Conservation (phyloP, 1,140 invertebrate species). For the Maniola jurtina region DNA sequence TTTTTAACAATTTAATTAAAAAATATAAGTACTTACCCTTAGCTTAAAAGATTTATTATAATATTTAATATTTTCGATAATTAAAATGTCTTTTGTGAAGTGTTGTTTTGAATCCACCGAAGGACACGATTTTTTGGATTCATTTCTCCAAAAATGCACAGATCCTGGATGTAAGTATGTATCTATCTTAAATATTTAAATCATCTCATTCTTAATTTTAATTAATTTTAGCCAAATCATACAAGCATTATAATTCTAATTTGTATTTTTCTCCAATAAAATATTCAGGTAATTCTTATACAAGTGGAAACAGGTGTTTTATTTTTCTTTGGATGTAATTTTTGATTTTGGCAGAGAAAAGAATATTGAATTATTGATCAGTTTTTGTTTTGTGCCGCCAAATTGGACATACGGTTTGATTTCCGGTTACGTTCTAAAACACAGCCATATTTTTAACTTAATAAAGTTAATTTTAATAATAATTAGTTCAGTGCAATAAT, state of each 20-base stretch:
- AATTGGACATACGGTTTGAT: constrained; percentile 24
- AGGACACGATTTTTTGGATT: constrained; percentile 85
- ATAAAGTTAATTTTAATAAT: background rate
- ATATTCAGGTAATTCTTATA: too few species aligned
- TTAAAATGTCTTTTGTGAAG: constrained; percentile 85
- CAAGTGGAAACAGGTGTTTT: too few species aligned
- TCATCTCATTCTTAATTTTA: too few species aligned
- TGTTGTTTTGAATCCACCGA: constrained; percentile 88
- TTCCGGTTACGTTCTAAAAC: constrained; percentile 35
- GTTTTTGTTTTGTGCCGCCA: constrained; percentile 34
- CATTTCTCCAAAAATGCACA: constrained; percentile 87
- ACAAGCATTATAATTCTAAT: too few species aligned
- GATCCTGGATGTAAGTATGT: constrained; percentile 88
- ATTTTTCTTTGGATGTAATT: background rate
- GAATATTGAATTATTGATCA: constrained; percentile 30
- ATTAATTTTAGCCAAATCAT: too few species aligned
- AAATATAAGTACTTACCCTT: too few species aligned
- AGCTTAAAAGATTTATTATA: too few species aligned
- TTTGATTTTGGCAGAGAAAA: background rate
- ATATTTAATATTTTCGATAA: background rate
- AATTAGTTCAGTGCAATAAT: background rate
- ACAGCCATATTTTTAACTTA: background rate
- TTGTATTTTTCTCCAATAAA: too few species aligned
- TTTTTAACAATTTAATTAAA: constrained; percentile 5
- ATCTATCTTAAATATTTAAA: background rate